A percentile compares a stretch with the other conserved stretches of the same genome.
Conservation (phyloP, 2,888 invertebrate species). For the Pecten maximus region DNA sequence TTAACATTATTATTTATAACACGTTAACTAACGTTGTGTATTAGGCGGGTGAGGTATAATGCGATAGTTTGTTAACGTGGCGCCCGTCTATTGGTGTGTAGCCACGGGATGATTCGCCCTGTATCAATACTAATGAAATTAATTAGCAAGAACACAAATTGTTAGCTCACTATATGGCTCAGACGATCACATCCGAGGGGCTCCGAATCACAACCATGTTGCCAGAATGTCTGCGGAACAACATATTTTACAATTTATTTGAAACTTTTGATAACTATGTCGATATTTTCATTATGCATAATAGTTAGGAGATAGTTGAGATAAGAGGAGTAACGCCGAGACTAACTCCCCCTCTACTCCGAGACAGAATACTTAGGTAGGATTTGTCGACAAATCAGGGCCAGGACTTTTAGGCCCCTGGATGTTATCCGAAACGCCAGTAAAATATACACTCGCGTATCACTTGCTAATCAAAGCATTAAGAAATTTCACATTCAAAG, state of each 20-base stretch:
- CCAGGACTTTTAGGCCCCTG: constrained; percentile 21
- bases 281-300: constrained; percentile 13
- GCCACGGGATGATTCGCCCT: background rate
- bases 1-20: background rate
- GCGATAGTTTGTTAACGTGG: constrained; percentile 2
- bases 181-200: constrained; percentile 10
- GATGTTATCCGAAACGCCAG: constrained; percentile 20
- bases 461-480: constrained; percentile 33
- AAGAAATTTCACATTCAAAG: constrained; percentile 35
- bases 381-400: background rate
- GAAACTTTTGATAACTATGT: constrained; percentile 33
- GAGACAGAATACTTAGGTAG: constrained; percentile 29
- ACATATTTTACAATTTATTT: constrained; percentile 32
- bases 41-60: constrained; percentile 28
- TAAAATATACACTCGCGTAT: constrained; percentile 32
- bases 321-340: background rate
- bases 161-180: constrained; percentile 6
- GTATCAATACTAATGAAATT: constrained; percentile 30
- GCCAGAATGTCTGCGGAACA: constrained; percentile 7
- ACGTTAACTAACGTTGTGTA: background rate
- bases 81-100: background rate
- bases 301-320: constrained; percentile 24
- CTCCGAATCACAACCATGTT: constrained; percentile 11
- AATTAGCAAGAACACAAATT: constrained; percentile 5
- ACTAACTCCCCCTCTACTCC: background rate